A percentile compares a stretch with the other conserved stretches of the same genome.
Evolutionary conservation across 2,113 vertebrate species (phyloP).

Genomic region (Ciconia stormi): DNA sequence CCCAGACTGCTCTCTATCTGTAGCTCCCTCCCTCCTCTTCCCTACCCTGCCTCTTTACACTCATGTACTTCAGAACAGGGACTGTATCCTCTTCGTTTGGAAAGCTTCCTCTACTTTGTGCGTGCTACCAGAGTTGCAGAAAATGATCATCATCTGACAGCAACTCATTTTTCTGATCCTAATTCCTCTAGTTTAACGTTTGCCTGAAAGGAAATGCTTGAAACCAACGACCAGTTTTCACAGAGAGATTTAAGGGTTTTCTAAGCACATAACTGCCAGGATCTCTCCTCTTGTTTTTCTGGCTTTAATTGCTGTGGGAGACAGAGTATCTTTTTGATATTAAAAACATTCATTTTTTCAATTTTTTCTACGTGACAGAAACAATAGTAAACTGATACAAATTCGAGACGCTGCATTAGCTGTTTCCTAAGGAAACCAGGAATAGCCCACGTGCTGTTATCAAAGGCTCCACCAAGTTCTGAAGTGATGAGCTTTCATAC

Average conservation of each 20-base stretch:
- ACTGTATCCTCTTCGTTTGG: background rate
- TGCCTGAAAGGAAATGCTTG: background rate
- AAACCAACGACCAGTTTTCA: background rate
- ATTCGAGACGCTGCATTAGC: no score
- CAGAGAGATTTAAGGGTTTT: background rate
- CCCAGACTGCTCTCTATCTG: background rate
- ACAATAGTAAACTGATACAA: background rate
- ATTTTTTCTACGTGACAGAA: background rate
- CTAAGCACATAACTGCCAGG: background rate
- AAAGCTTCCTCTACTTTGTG: background rate
- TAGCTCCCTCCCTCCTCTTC: background rate
- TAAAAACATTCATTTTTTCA: background rate
- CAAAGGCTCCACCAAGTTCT: background rate
- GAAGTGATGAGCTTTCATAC: background rate
- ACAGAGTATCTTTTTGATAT: background rate
- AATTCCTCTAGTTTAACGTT: background rate
- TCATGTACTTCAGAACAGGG: background rate
- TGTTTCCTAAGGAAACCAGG: background rate
- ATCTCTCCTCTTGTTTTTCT: background rate
- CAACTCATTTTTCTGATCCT: background rate
- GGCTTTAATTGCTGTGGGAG: background rate
- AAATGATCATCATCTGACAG: background rate
- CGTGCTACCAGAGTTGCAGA: background rate
- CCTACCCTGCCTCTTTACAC: background rate
- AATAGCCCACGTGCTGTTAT: background rate